Evolutionary conservation across 2,888 invertebrate genomes (phyloP).

Genomic region (Chymomyza caudatula): DNA sequence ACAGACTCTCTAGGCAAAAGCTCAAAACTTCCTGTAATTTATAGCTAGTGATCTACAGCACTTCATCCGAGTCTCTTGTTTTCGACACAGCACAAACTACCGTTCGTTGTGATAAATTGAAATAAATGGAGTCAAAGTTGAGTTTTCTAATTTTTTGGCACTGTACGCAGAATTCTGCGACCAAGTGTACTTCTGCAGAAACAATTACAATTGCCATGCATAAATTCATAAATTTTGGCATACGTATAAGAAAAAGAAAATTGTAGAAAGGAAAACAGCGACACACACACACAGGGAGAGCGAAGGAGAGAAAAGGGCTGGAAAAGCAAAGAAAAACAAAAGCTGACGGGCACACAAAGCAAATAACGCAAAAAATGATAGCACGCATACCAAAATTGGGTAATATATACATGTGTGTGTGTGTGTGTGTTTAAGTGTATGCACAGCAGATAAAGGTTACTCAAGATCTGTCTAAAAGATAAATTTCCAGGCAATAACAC

Average conservation of each 20-base stretch:
- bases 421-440: background rate
- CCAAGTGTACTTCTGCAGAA: background rate
- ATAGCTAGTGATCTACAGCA: too few relatives aligned
- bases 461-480: background rate
- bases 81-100: too few relatives aligned
- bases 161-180: background rate
- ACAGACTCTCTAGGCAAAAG: too few relatives aligned
- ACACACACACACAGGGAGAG: background rate
- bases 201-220: slow-evolving; percentile 17
- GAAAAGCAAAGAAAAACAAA: background rate
- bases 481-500: background rate
- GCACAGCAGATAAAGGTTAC: background rate
- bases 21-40: too few relatives aligned
- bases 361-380: background rate
- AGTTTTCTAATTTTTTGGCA: too few relatives aligned
- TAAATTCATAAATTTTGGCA: slow-evolving; percentile 10
- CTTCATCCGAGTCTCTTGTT: too few relatives aligned
- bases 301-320: background rate
- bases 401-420: background rate
- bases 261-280: background rate
- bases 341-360: background rate
- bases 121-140: too few relatives aligned
- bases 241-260: background rate
- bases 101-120: too few relatives aligned
- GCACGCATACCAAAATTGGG: background rate